phyloP scores from a whole-genome alignment of 2,888 invertebrate genomes.

The Germaria angustata region DNA sequence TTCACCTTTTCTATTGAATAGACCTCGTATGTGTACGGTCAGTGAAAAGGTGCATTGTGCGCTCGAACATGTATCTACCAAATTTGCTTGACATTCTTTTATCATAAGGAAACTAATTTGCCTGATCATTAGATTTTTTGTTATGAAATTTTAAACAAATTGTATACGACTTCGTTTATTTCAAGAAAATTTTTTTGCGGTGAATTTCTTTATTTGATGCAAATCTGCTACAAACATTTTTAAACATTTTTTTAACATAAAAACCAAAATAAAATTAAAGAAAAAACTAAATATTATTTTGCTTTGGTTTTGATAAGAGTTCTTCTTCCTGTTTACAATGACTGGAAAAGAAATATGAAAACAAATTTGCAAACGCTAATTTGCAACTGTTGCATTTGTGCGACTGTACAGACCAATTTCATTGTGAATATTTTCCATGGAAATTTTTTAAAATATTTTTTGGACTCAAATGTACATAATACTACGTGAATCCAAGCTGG shows the following conservation, averaged over 20 bases:
- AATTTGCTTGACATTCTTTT: not conserved
- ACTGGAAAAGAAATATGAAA: constrained; percentile 8
- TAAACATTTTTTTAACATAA: not conserved
- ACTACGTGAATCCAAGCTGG: not conserved
- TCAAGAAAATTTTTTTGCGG: not conserved
- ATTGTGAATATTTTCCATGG: not conserved
- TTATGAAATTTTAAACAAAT: not conserved
- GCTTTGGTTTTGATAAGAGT: constrained; percentile 3
- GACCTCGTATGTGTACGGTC: too few species aligned
- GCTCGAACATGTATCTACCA: too few species aligned
- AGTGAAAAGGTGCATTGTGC: too few species aligned
- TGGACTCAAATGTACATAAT: not conserved
- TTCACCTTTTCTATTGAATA: too few species aligned
- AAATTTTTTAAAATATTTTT: constrained; percentile 19
- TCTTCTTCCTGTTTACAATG: constrained; percentile 59
- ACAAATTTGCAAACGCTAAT: constrained; percentile 20
- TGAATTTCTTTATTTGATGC: not conserved
- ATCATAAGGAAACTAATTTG: not conserved
- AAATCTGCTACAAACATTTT: not conserved
- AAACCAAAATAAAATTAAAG: not conserved
- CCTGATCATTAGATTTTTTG: not conserved
- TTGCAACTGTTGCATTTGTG: constrained; percentile 15
- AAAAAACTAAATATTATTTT: not conserved
- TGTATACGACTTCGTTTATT: not conserved
- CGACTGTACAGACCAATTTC: not conserved